Conservation (phyloP, 2,113 vertebrate genomes). For the human region GRCh38 chr4:10054501-10055000, state of each 20-base stretch:
- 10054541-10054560: background rate
- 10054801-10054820: background rate
- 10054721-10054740: background rate
- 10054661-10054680: background rate
- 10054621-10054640: background rate
- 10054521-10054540: background rate
- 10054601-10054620: background rate
- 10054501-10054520: background rate
- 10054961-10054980: background rate
- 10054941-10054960: background rate
- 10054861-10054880: background rate
- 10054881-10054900: background rate
- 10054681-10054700: background rate
- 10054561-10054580: background rate
- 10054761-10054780: background rate
- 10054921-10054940: accelerated
- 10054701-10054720: background rate
- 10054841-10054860: accelerated
- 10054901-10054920: background rate
- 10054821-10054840: background rate
- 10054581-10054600: background rate
- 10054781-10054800: background rate
- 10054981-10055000: background rate
- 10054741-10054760: background rate
- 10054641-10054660: background rate